These are phyloP conservation scores for Aulostomus chinensis DNA, from an alignment of 2,797 vertebrate genomes.

Conservation along the genomic window DNA sequence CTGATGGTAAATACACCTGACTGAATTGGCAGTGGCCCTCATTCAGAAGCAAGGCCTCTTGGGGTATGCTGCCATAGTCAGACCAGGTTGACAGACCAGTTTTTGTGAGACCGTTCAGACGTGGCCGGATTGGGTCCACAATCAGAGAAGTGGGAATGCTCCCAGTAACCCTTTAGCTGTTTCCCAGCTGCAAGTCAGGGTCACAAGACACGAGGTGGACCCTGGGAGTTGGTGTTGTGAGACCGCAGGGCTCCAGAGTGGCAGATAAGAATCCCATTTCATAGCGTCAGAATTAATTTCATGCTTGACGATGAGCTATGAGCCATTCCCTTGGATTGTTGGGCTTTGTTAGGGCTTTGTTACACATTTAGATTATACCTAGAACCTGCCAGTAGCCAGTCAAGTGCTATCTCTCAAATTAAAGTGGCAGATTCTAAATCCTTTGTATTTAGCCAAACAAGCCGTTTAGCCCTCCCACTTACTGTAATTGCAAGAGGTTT, in stretches of 20 bases:
- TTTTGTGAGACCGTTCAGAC: conserved; percentile 60
- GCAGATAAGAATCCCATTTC: conserved; percentile 81
- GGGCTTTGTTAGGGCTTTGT: conserved; percentile 80
- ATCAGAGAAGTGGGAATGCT: conserved; percentile 50
- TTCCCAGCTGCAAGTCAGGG: conserved; percentile 22
- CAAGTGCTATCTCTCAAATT: conserved; percentile 73
- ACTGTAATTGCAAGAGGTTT: conserved; percentile 73
- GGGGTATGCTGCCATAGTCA: conserved; percentile 59
- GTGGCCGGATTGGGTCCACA: conserved; percentile 68
- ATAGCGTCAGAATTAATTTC: conserved; percentile 78
- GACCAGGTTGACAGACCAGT: conserved; percentile 51
- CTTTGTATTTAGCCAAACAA: conserved; percentile 77
- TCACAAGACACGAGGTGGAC: conserved; percentile 33
- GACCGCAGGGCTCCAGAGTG: conserved; percentile 48
- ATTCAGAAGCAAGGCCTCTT: conserved; percentile 71
- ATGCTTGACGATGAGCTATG: conserved; percentile 69
- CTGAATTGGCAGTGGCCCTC: conserved; percentile 55
- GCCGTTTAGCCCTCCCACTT: conserved; percentile 72
- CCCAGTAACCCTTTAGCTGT: conserved; percentile 31
- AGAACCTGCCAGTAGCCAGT: conserved; percentile 69
- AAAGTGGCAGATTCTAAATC: conserved; percentile 77
- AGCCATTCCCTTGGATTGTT: conserved; percentile 69
- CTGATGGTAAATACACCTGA: conserved; percentile 12
- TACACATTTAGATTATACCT: conserved; percentile 79
- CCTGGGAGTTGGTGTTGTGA: conserved; percentile 46